A percentile compares a stretch with the other conserved stretches of the same genome.
These are phyloP conservation scores for Heliothis virescens DNA, from an alignment of 1,140 invertebrate genomes.

Conservation along the genomic window DNA sequence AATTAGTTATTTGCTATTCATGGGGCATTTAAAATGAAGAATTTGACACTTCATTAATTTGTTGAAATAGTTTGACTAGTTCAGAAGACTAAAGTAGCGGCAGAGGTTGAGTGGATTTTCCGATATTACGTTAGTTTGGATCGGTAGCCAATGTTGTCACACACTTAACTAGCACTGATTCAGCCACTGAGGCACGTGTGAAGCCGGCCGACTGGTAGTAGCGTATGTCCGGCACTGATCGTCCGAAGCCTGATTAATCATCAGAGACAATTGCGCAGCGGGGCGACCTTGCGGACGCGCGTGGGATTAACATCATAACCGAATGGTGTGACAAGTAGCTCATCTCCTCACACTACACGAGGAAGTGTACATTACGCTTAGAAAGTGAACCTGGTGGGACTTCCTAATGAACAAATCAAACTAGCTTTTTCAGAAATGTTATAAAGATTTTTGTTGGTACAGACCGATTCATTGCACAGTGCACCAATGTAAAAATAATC, in stretches of 20 bases:
- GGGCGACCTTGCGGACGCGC: constrained; percentile 74
- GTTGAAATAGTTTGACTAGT: background rate
- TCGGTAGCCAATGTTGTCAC: constrained; percentile 14
- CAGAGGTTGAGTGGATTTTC: background rate
- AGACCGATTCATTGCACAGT: too few relatives aligned
- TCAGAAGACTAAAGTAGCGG: background rate
- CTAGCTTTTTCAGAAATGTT: too few relatives aligned
- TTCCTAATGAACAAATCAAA: too few relatives aligned
- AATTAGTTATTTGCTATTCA: constrained; percentile 7
- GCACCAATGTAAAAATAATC: too few relatives aligned
- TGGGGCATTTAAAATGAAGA: background rate
- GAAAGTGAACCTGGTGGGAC: constrained; percentile 1
- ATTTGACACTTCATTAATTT: background rate
- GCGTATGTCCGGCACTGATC: constrained; percentile 80
- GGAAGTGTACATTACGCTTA: background rate
- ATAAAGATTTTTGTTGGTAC: too few relatives aligned
- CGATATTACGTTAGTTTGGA: background rate
- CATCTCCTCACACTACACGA: constrained; percentile 57
- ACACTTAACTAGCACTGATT: constrained; percentile 41
- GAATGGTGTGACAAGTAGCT: constrained; percentile 69
- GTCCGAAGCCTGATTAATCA: constrained; percentile 79
- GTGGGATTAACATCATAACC: constrained; percentile 80
- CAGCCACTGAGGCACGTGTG: constrained; percentile 29
- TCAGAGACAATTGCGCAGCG: constrained; percentile 81
- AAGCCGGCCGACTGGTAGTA: constrained; percentile 59